phyloP scores from a whole-genome alignment of 1,140 invertebrate species.

The Mya arenaria region DNA sequence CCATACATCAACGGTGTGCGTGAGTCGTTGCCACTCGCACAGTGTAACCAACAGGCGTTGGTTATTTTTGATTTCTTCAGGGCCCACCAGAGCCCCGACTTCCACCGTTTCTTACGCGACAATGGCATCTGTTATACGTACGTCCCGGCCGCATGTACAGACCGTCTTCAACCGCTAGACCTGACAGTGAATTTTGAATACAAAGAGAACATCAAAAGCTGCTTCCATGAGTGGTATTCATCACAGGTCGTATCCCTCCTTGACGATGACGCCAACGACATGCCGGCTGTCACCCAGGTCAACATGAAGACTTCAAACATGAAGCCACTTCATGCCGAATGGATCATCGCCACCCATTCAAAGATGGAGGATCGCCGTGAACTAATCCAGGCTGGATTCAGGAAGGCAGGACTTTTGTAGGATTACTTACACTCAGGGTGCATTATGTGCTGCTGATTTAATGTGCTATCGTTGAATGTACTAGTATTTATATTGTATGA shows the following conservation, averaged over 20 bases:
- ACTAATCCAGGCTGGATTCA: too few relatives aligned
- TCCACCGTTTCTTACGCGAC: background rate
- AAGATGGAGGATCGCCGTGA: too few relatives aligned
- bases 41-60: background rate
- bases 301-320: too few relatives aligned
- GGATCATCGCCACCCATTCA: too few relatives aligned
- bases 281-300: background rate
- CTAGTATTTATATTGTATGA: too few relatives aligned
- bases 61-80: background rate
- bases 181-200: background rate
- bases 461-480: too few relatives aligned
- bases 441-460: too few relatives aligned
- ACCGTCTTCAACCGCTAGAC: conserved; percentile 6
- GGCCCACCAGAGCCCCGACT: background rate
- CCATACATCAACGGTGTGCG: conserved; percentile 19
- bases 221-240: conserved; percentile 20
- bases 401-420: too few relatives aligned
- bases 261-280: background rate
- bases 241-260: background rate
- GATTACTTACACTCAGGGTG: too few relatives aligned
- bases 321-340: too few relatives aligned
- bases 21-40: background rate
- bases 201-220: background rate
- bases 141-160: conserved; percentile 2
- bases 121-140: background rate